These are phyloP conservation scores for Ypsolopha sequella DNA, from an alignment of 2,888 invertebrate species.

Conservation along the genomic window DNA sequence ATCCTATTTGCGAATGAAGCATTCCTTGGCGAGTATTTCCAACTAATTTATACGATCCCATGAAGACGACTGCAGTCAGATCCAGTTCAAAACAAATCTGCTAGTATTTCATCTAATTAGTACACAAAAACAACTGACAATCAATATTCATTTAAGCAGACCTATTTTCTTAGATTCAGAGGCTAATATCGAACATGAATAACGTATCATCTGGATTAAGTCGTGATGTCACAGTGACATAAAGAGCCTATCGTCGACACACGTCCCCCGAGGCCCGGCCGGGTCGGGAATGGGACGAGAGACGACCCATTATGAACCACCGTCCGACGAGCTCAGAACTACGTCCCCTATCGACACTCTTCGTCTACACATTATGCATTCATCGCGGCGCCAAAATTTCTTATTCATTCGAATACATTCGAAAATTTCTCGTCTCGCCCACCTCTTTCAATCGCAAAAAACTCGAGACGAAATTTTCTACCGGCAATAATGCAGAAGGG, in stretches of 20 bases:
- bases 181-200: neutral
- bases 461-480: slow-evolving; percentile 38
- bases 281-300: neutral
- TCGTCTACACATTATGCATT: slow-evolving; percentile 38
- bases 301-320: slow-evolving; percentile 18
- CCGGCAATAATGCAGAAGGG: slow-evolving; percentile 62
- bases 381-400: slow-evolving; percentile 49
- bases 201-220: neutral
- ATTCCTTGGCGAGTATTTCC: too few species aligned
- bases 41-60: too few species aligned
- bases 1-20: too few species aligned
- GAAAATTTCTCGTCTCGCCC: slow-evolving; percentile 49
- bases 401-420: slow-evolving; percentile 63
- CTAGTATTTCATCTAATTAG: too few species aligned
- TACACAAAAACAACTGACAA: too few species aligned
- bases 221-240: neutral
- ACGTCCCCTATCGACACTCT: slow-evolving; percentile 12
- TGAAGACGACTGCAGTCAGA: too few species aligned
- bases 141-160: too few species aligned
- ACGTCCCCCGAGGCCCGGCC: neutral
- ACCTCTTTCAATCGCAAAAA: slow-evolving; percentile 59
- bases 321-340: neutral
- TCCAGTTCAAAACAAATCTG: too few species aligned
- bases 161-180: neutral
- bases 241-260: neutral